Evolutionary conservation across 2,113 vertebrate species (phyloP).

Genomic region (Poicephalus meyeri): DNA sequence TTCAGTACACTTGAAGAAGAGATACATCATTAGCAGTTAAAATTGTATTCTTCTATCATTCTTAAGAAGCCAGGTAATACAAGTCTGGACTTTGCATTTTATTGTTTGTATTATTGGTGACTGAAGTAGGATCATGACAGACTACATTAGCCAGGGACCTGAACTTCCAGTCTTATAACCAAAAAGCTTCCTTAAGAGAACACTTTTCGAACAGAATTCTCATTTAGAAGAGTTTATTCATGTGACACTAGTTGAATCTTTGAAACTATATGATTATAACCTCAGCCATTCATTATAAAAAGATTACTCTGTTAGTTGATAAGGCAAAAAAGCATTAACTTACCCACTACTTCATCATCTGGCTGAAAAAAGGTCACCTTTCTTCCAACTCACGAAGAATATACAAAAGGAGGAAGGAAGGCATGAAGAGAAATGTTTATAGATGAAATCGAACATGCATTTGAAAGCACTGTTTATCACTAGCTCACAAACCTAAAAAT

Average conservation of each 20-base stretch:
- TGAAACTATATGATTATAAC: not conserved
- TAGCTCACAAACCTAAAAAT: not conserved
- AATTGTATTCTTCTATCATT: not conserved
- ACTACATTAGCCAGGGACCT: not conserved
- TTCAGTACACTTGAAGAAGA: not conserved
- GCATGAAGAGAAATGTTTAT: not conserved
- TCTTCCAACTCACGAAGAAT: constrained; percentile 79
- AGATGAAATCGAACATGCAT: not conserved
- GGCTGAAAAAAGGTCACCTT: constrained; percentile 92
- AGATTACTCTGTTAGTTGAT: not conserved
- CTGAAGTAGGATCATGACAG: not conserved
- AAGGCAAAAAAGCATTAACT: constrained; percentile 46
- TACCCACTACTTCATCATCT: constrained; percentile 93
- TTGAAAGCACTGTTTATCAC: not conserved
- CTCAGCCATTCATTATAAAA: not conserved
- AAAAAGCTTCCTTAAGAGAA: not conserved
- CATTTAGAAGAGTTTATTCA: not conserved
- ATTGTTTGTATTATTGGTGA: not conserved
- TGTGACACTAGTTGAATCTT: not conserved
- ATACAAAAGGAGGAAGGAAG: not conserved
- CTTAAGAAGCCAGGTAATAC: not conserved
- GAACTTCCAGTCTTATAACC: not conserved
- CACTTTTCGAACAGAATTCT: not conserved
- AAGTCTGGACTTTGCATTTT: not conserved
- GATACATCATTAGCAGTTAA: not conserved